Conservation (phyloP, 2,888 invertebrate species). For the Molanna angustata region DNA sequence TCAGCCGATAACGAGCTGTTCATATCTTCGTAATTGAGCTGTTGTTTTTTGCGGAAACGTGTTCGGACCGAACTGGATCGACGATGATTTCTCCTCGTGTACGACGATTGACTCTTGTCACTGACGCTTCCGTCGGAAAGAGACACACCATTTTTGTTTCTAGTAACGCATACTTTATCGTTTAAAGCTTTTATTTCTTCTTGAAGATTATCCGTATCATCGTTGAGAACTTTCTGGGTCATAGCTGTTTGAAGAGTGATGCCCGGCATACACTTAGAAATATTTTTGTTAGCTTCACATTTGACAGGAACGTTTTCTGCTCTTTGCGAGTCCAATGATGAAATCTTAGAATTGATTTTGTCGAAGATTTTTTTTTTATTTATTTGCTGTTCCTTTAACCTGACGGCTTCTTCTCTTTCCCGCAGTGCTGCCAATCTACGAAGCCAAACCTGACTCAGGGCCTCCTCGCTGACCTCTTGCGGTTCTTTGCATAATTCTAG, state of each 20-base stretch:
- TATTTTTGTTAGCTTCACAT: constrained; percentile 38
- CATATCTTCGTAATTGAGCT: constrained; percentile 53
- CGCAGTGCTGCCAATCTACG: constrained; percentile 52
- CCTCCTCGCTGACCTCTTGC: constrained; percentile 53
- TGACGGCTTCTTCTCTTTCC: constrained; percentile 52
- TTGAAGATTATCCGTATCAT: constrained; percentile 1
- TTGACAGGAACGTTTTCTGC: constrained; percentile 31
- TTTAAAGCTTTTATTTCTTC: background rate
- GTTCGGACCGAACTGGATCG: constrained; percentile 40
- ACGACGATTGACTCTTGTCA: constrained; percentile 27
- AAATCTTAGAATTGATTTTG: constrained; percentile 42
- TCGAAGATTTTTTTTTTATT: constrained; percentile 48
- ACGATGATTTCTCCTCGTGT: constrained; percentile 41
- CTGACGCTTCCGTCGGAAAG: constrained; percentile 23
- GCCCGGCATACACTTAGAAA: constrained; percentile 33
- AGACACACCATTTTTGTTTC: constrained; percentile 10
- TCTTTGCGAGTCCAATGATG: background rate
- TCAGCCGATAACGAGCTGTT: constrained; percentile 61
- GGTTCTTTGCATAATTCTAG: constrained; percentile 43
- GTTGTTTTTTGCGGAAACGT: constrained; percentile 41
- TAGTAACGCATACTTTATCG: too few species aligned
- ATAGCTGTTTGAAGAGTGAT: constrained; percentile 28
- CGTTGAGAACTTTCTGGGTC: constrained; percentile 22
- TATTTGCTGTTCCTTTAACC: constrained; percentile 50
- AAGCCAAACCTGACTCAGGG: constrained; percentile 58